A percentile compares a stretch with the other conserved stretches of the same genome.
Evolutionary conservation across 92 coral and sea anemone species (phyloP).

Genomic region (Phenganax subtilis): DNA sequence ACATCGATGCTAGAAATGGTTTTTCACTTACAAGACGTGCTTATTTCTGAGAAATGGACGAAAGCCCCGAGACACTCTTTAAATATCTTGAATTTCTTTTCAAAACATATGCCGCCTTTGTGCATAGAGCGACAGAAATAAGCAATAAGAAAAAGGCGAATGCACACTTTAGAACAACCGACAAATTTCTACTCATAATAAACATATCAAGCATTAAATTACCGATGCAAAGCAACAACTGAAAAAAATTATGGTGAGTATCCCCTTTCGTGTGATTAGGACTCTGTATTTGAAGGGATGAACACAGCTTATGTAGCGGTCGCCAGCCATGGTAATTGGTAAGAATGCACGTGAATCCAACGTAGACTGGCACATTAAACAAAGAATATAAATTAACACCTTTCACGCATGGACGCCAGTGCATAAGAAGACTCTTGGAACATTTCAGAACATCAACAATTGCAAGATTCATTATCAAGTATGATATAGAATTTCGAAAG

Average conservation of each 20-base stretch:
- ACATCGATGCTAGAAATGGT: neutral
- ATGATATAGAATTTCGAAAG: neutral
- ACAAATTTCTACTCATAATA: neutral
- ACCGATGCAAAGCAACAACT: neutral
- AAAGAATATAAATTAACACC: neutral
- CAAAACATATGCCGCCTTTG: neutral
- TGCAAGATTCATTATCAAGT: neutral
- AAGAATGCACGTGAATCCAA: neutral
- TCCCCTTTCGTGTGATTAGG: neutral
- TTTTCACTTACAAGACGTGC: neutral
- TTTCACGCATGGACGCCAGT: neutral
- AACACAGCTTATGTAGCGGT: constrained; percentile 14
- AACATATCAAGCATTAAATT: neutral
- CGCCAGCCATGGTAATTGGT: neutral
- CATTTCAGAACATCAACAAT: neutral
- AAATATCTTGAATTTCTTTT: neutral
- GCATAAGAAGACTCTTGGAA: neutral
- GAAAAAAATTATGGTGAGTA: neutral
- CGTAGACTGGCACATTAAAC: neutral
- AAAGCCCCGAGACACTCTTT: neutral
- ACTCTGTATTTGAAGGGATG: constrained; percentile 6
- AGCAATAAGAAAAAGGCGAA: neutral
- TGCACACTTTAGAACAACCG: neutral
- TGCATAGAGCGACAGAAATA: neutral
- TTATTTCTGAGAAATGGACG: neutral